A percentile compares a stretch with the other conserved stretches of the same genome.
Evolutionary conservation across 2,888 invertebrate species (phyloP).

Genomic region (Tipula confusa): DNA sequence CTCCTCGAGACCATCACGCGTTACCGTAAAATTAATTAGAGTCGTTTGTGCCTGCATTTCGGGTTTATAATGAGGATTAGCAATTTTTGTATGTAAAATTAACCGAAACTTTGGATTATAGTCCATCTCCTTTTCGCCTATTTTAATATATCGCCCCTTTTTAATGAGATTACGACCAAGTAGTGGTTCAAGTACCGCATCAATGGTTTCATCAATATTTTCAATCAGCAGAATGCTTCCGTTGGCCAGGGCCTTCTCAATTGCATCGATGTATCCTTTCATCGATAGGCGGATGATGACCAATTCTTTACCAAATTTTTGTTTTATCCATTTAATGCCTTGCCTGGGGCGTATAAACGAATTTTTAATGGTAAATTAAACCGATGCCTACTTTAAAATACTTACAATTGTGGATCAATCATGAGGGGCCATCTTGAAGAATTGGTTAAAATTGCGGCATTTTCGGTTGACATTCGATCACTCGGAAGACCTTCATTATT

Average conservation of each 20-base stretch:
- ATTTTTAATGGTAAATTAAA: no score
- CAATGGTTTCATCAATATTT: slow-evolving; percentile 83
- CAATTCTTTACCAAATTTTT: slow-evolving; percentile 67
- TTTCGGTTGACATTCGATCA: slow-evolving; percentile 91
- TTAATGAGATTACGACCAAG: slow-evolving; percentile 83
- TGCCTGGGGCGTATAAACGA: no score
- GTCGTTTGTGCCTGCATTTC: slow-evolving; percentile 97
- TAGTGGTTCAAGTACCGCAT: slow-evolving; percentile 86
- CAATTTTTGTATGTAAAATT: slow-evolving; percentile 86
- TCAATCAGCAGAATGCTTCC: slow-evolving; percentile 79
- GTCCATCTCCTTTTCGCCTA: slow-evolving; percentile 91
- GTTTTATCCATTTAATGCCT: slow-evolving; percentile 93
- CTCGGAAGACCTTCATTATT: slow-evolving; percentile 90
- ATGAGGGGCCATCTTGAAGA: slow-evolving; percentile 93
- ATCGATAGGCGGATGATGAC: slow-evolving; percentile 73
- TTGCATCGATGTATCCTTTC: slow-evolving; percentile 75
- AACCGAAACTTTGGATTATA: slow-evolving; percentile 77
- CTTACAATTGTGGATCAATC: slow-evolving; percentile 83
- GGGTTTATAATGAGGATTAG: slow-evolving; percentile 94
- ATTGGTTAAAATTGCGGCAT: slow-evolving; percentile 85
- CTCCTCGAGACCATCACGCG: slow-evolving; percentile 87
- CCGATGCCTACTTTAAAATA: neutral
- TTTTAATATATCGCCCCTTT: slow-evolving; percentile 75
- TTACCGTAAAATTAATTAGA: slow-evolving; percentile 92
- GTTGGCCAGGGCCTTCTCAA: slow-evolving; percentile 69